Conservation (phyloP, 2,113 vertebrate species). For the Saiga tatarica region DNA sequence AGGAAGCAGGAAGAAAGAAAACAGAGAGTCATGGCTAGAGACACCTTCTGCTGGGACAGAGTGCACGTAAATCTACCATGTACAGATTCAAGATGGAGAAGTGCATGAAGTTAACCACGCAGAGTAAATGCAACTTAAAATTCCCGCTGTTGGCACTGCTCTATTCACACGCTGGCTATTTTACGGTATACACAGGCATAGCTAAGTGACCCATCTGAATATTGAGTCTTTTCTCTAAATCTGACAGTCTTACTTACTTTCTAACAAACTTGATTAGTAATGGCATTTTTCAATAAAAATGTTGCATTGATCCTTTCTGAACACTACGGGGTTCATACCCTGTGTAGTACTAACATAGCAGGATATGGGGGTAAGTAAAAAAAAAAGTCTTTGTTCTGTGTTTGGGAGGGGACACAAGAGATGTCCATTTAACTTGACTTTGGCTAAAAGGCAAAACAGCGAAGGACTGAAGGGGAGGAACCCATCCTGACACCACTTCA, state of each 20-base stretch:
- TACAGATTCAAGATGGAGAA: background rate
- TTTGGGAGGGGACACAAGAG: background rate
- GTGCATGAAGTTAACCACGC: background rate
- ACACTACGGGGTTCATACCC: background rate
- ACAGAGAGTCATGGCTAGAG: background rate
- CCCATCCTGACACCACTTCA: background rate
- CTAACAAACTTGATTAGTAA: background rate
- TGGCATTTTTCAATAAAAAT: background rate
- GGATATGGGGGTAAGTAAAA: background rate
- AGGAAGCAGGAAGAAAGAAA: background rate
- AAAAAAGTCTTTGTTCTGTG: background rate
- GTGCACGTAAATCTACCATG: background rate
- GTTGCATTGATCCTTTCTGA: background rate
- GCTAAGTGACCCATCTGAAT: background rate
- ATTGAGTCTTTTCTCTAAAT: background rate
- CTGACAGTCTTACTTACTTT: background rate
- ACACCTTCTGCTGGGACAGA: background rate
- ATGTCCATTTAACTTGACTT: background rate
- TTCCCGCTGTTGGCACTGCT: background rate
- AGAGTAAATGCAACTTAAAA: background rate
- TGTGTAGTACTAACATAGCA: background rate
- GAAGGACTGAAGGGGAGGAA: background rate
- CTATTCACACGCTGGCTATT: background rate
- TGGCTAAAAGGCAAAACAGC: background rate
- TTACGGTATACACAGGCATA: background rate